phyloP scores from a whole-genome alignment of 2,888 invertebrate genomes.

The Acanthosoma haemorrhoidale region DNA sequence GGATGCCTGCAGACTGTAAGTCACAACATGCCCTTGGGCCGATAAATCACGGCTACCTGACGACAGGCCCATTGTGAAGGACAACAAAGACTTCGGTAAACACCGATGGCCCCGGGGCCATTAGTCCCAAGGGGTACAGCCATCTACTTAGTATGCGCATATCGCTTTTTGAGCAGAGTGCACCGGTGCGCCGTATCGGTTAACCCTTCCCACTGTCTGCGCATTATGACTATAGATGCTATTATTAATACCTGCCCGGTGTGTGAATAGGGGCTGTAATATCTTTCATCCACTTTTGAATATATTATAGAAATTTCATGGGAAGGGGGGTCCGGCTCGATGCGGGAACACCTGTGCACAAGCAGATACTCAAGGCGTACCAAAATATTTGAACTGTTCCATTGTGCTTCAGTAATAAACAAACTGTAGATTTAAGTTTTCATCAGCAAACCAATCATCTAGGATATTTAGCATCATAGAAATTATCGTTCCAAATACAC shows the following conservation, averaged over 20 bases:
- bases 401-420: too few relatives aligned
- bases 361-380: too few relatives aligned
- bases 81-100: constrained; percentile 22
- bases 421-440: too few relatives aligned
- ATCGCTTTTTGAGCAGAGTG: background rate
- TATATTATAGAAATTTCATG: constrained; percentile 8
- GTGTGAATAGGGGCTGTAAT: background rate
- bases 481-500: too few relatives aligned
- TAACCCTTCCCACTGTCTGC: background rate
- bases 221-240: background rate
- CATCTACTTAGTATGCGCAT: constrained; percentile 3
- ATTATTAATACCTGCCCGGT: constrained; percentile 6
- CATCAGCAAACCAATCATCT: too few relatives aligned
- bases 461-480: too few relatives aligned
- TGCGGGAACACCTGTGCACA: background rate
- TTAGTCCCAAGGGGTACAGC: too few relatives aligned
- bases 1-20: background rate
- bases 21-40: constrained; percentile 15
- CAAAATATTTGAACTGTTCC: too few relatives aligned
- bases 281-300: background rate
- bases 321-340: background rate
- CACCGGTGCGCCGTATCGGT: background rate
- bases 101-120: background rate
- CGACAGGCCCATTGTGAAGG: constrained; percentile 11
- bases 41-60: constrained; percentile 25